These are phyloP conservation scores for Danio albolineatus DNA, from an alignment of 2,797 vertebrate species.

Conservation along the genomic window DNA sequence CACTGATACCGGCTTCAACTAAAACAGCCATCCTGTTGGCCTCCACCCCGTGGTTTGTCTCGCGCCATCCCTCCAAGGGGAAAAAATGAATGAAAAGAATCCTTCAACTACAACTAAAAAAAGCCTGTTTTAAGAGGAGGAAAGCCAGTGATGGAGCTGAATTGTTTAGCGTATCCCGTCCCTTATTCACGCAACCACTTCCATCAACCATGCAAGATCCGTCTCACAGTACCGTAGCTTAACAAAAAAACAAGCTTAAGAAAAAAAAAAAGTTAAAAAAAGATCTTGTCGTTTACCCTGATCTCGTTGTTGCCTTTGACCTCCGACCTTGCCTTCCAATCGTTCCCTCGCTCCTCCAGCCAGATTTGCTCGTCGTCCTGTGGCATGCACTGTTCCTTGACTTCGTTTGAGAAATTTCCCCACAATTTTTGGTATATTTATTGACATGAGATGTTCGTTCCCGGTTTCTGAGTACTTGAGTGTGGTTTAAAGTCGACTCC, in stretches of 20 bases:
- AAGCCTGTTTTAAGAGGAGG: constrained; percentile 68
- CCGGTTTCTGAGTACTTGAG: constrained; percentile 49
- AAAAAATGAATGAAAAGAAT: constrained; percentile 76
- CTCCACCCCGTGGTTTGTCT: constrained; percentile 45
- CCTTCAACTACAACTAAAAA: constrained; percentile 64
- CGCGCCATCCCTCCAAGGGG: constrained; percentile 56
- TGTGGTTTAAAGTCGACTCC: constrained; percentile 55
- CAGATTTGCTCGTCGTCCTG: constrained; percentile 78
- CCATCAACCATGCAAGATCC: constrained; percentile 34
- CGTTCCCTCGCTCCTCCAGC: constrained; percentile 55
- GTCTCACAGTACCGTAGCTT: constrained; percentile 44
- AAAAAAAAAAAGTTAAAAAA: constrained; percentile 21
- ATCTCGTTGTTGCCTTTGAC: constrained; percentile 72
- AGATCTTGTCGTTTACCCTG: constrained; percentile 65
- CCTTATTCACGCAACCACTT: constrained; percentile 36
- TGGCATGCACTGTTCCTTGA: constrained; percentile 89
- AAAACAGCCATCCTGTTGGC: constrained; percentile 62
- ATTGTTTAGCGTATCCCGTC: constrained; percentile 63
- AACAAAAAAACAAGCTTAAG: constrained; percentile 14
- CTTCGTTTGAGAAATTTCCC: constrained; percentile 60
- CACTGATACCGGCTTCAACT: constrained; percentile 96
- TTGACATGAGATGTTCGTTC: constrained; percentile 38
- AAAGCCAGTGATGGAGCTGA: constrained; percentile 75
- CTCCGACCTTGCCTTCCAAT: constrained; percentile 63
- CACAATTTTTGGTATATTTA: constrained; percentile 59